These are phyloP conservation scores for Sardinella longiceps DNA, from an alignment of 2,797 vertebrate genomes.

Conservation along the genomic window DNA sequence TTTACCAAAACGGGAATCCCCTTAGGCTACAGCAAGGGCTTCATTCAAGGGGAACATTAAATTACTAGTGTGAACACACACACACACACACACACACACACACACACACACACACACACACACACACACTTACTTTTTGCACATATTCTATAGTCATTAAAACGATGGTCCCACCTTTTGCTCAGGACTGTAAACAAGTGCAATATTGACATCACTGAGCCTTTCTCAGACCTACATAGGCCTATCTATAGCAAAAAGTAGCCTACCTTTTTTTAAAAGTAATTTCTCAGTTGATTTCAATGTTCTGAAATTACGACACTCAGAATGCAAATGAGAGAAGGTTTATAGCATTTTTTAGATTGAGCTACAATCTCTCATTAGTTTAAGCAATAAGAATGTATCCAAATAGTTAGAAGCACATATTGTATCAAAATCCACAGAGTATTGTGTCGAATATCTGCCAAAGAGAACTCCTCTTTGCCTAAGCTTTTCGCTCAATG, in stretches of 20 bases:
- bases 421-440: constrained; percentile 19
- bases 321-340: background rate
- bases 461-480: background rate
- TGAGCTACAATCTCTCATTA: background rate
- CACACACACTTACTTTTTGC: constrained; percentile 20
- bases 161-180: constrained; percentile 21
- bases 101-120: constrained; percentile 12
- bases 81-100: constrained; percentile 9
- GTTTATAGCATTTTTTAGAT: background rate
- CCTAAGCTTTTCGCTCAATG: background rate
- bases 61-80: constrained; percentile 36
- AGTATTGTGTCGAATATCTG: background rate
- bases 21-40: constrained; percentile 44
- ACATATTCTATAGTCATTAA: constrained; percentile 32
- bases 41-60: constrained; percentile 46
- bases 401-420: background rate
- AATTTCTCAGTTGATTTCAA: background rate
- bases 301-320: background rate
- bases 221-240: no score
- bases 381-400: background rate
- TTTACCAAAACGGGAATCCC: constrained; percentile 50
- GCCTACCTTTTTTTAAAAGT: no score
- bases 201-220: background rate
- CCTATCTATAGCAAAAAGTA: no score
- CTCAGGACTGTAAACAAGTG: background rate